Percentiles rank a stretch among this genome's conserved stretches.
Evolutionary conservation across 2,888 invertebrate species (phyloP).

Genomic region (Bursaphelenchus okinawaensis): DNA sequence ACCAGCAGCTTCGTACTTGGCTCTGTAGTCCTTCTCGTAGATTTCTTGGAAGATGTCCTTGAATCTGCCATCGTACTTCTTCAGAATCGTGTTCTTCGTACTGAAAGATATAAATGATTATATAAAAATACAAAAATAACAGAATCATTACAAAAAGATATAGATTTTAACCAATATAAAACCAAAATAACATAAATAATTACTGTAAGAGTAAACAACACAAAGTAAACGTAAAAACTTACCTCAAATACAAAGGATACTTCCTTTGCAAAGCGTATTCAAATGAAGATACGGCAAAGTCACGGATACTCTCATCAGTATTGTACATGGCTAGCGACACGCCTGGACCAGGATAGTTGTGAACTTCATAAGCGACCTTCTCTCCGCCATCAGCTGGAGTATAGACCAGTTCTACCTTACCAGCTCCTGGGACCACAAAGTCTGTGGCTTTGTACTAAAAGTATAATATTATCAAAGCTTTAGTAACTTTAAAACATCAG

Average conservation of each 20-base stretch:
- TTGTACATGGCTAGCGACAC: slow-evolving; percentile 73
- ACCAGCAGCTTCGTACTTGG: slow-evolving; percentile 74
- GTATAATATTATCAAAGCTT: slow-evolving; percentile 9
- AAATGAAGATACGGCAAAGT: slow-evolving; percentile 90
- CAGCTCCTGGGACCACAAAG: slow-evolving; percentile 84
- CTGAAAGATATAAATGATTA: slow-evolving; percentile 66
- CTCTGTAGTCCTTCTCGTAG: slow-evolving; percentile 73
- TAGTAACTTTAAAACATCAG: slow-evolving; percentile 1
- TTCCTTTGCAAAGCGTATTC: slow-evolving; percentile 76
- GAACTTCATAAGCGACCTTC: slow-evolving; percentile 15
- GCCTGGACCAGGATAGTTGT: slow-evolving; percentile 10
- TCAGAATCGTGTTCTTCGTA: slow-evolving; percentile 84
- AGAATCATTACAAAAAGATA: neutral
- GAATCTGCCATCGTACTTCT: slow-evolving; percentile 80
- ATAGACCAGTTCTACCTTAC: slow-evolving; percentile 66
- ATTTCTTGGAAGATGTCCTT: slow-evolving; percentile 87
- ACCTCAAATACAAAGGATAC: slow-evolving; percentile 66
- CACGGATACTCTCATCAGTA: slow-evolving; percentile 75
- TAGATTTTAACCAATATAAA: neutral
- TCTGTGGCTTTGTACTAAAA: slow-evolving; percentile 85
- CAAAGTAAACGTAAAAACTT: neutral
- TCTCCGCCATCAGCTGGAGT: slow-evolving; percentile 34
- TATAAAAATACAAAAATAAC: too few relatives aligned
- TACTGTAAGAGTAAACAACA: neutral
- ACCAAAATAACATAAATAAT: neutral